These are phyloP conservation scores for Macrotis lagotis DNA, from an alignment of 2,113 vertebrate species.

Conservation along the genomic window DNA sequence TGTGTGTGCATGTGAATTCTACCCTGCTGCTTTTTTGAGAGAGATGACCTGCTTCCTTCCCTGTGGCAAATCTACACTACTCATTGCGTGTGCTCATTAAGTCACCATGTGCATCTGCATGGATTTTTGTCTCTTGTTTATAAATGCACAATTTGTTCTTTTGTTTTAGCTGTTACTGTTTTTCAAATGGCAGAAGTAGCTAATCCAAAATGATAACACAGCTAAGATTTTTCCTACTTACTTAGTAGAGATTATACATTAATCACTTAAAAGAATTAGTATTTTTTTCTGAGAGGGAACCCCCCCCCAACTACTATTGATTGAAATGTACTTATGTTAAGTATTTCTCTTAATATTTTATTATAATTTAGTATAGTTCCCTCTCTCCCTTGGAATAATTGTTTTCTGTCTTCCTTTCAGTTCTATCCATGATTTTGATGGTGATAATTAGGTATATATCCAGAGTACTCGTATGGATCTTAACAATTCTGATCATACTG, in stretches of 20 bases:
- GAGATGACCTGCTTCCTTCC: slow-evolving; percentile 55
- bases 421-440: slow-evolving; percentile 98
- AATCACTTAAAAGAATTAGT: slow-evolving; percentile 36
- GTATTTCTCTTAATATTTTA: slow-evolving; percentile 42
- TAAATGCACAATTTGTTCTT: slow-evolving; percentile 53
- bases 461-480: slow-evolving; percentile 96
- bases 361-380: slow-evolving; percentile 69
- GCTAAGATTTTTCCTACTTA: slow-evolving; percentile 46
- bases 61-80: slow-evolving; percentile 58
- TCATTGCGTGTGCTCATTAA: slow-evolving; percentile 69
- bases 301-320: neutral
- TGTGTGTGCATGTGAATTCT: slow-evolving; percentile 72
- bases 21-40: slow-evolving; percentile 55
- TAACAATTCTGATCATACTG: slow-evolving; percentile 93
- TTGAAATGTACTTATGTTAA: slow-evolving; percentile 38
- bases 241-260: slow-evolving; percentile 46
- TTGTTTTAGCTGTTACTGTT: slow-evolving; percentile 42
- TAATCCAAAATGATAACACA: slow-evolving; percentile 63
- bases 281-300: slow-evolving; percentile 25
- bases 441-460: slow-evolving; percentile 99
- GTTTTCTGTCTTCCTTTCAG: slow-evolving; percentile 84
- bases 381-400: slow-evolving; percentile 64
- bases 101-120: slow-evolving; percentile 75
- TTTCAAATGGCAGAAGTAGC: slow-evolving; percentile 62
- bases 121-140: slow-evolving; percentile 60